Base-by-base conservation (phyloP, 2,113 vertebrate genomes). In the Aegypius monachus region DNA sequence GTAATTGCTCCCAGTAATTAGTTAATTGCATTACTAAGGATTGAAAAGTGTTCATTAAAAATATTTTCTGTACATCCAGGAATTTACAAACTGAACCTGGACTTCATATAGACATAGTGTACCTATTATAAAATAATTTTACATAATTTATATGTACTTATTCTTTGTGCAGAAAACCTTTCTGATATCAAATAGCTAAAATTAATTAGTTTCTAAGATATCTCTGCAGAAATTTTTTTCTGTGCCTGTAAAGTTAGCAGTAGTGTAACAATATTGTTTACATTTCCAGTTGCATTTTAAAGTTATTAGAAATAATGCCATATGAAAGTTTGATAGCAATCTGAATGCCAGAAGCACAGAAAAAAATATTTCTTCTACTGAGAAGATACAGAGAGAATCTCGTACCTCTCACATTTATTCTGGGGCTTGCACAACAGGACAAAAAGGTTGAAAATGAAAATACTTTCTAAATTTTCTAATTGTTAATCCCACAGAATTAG, bases 1-100 rank as follows among this genome's bases (percentile, higher is more conserved):
- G 93, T 88, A 96, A 94, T 73, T 72, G 26, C 78, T 97, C 90
- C 94, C 38, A 96, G 86, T 97, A 97, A 97, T 97, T 96, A 97
- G 65, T 93, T 97, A 94, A 95, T 90, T 94, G 59, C 56, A 93
- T 92, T 96, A 96, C 78, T 97, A 95, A 82, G 27, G 23, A 79
- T 50, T 55, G 68, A 36, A 81, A 79, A 75, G 5, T 21, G 25
- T 55, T 93, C 2, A 72, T 85, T 43, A 86, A 86, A 87, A 93
- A 61, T 78, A 70, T 95, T 93, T 91, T 97, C 32, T 97, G 81
- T 88, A 77, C 61, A 81, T 93, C 66, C 86, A 93, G 63, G 75
- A 72, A 96, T 96, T 95, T 97, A 93, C 58, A 96, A 90, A 97
- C 81, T 96, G 65, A 97, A 95, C 16, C n/a, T 94, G 31, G 88